Percentiles rank a stretch among this genome's conserved stretches.
phyloP scores from a whole-genome alignment of 64 coral and sea anemone genomes.

The Montipora cactus region DNA sequence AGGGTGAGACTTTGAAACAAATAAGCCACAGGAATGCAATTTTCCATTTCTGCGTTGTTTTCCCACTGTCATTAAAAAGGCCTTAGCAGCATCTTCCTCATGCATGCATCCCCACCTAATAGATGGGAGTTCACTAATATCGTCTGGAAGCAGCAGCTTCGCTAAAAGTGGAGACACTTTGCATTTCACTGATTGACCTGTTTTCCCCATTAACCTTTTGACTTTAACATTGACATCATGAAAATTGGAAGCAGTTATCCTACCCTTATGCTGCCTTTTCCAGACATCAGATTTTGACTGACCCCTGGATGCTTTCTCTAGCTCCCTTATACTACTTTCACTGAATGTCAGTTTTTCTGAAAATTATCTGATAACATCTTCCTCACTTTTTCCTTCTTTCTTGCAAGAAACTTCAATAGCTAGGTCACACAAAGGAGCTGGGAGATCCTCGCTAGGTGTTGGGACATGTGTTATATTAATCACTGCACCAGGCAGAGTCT shows the following conservation, averaged over 20 bases:
- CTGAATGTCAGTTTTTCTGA: conserved; percentile 60
- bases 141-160: conserved; percentile 26
- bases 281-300: conserved; percentile 24
- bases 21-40: background rate
- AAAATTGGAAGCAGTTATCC: conserved; percentile 70
- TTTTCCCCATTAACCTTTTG: conserved; percentile 54
- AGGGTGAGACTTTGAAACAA: conserved; percentile 4
- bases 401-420: conserved; percentile 46
- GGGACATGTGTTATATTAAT: conserved; percentile 38
- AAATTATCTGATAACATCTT: conserved; percentile 26
- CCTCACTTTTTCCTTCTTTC: conserved; percentile 47
- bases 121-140: conserved; percentile 53
- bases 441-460: conserved; percentile 41
- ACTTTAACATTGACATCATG: background rate
- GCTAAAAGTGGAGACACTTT: conserved; percentile 18
- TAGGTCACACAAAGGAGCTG: conserved; percentile 31
- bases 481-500: conserved; percentile 49
- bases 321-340: conserved; percentile 49
- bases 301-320: conserved; percentile 66
- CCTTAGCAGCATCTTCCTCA: conserved; percentile 39
- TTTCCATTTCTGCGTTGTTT: conserved; percentile 4
- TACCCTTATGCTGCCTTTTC: conserved; percentile 64
- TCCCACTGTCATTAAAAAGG: conserved; percentile 49
- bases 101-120: conserved; percentile 62
- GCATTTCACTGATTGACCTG: conserved; percentile 40